phyloP scores from a whole-genome alignment of 2,113 vertebrate species.

The Ginglymostoma cirratum region DNA sequence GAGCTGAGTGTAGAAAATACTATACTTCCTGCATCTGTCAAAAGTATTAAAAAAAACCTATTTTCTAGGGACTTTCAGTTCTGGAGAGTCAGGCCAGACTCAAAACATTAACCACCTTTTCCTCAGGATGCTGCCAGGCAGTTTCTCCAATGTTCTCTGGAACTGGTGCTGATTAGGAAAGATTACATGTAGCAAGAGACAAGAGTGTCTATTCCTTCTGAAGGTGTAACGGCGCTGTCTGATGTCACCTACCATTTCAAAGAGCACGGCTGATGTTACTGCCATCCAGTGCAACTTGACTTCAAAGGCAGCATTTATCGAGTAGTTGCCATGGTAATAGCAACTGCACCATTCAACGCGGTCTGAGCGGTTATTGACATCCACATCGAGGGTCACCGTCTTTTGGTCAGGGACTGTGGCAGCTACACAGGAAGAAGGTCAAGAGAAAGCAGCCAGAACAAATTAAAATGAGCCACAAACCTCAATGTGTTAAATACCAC shows the following conservation, averaged over 20 bases:
- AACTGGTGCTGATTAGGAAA: background rate
- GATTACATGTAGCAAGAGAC: background rate
- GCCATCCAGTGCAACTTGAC: constrained; percentile 98
- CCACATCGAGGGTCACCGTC: constrained; percentile 86
- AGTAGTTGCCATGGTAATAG: constrained; percentile 94
- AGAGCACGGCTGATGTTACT: constrained; percentile 86
- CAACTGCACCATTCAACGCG: constrained; percentile 94
- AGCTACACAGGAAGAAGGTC: constrained; percentile 54
- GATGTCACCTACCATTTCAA: constrained; percentile 79
- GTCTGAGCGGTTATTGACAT: constrained; percentile 90
- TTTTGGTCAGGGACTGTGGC: constrained; percentile 91
- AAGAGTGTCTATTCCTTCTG: background rate
- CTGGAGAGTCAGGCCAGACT: no score
- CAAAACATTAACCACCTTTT: no score
- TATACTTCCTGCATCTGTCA: no score
- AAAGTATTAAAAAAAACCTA: no score
- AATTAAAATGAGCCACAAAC: background rate
- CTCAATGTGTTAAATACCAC: background rate
- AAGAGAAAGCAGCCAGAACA: constrained; percentile 40
- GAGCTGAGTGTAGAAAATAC: no score
- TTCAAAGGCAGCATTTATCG: constrained; percentile 82
- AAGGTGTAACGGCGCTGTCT: background rate
- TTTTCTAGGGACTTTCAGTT: no score
- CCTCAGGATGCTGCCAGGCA: no score
- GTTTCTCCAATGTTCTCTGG: no score